Evolutionary conservation across 1,140 invertebrate genomes (phyloP), one percentile per base, ranked within the genome.

Genomic region (Atopsyche davidsoni): DNA sequence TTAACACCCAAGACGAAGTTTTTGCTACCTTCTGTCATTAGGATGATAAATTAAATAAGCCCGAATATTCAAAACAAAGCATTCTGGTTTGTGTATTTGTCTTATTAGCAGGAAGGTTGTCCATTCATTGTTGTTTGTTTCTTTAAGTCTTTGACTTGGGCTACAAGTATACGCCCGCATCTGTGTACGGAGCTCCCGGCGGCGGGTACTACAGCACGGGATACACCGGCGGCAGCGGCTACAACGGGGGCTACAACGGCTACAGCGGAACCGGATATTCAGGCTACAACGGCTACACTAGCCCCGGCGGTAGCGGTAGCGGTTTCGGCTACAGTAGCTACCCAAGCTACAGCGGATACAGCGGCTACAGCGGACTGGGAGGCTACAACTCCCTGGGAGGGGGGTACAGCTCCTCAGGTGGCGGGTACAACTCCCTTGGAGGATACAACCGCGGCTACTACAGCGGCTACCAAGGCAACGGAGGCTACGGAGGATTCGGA

Each of bases 401-500:
- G 9, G 31, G 50, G 11, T 42, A 53, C 40, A 13, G 17, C 1
- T 31, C 19, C 3, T 13, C 28, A 7, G 41, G 41, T n/a, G 22
- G 25, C 4, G 42, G 50, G 4, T 41, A 66, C 61, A 14, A 38
- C 13, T 21, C 14, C 11, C 23, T 39, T 13, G 45, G 45, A 6
- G 36, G 40, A 22, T 42, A 50, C n/a, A 28, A 40, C 10, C 22
- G 36, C n/a, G 31, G 38, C 7, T 35, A 50, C 16, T 28, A 32
- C 21, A 21, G 10, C 34, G 22, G 21, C 28, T 42, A 43, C 14
- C 2, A 11, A 10, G 53, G 57, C 11, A 48, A 59, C 23, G 68
- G 68, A 4, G 69, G 69, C 18, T 66, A 68, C 4, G 67, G 68
- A 14, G 69, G 69, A 19, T 63, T 59, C 43, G 63, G 64, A 60